These are phyloP conservation scores for Augochlora pura DNA, from an alignment of 1,140 invertebrate species.

Conservation along the genomic window DNA sequence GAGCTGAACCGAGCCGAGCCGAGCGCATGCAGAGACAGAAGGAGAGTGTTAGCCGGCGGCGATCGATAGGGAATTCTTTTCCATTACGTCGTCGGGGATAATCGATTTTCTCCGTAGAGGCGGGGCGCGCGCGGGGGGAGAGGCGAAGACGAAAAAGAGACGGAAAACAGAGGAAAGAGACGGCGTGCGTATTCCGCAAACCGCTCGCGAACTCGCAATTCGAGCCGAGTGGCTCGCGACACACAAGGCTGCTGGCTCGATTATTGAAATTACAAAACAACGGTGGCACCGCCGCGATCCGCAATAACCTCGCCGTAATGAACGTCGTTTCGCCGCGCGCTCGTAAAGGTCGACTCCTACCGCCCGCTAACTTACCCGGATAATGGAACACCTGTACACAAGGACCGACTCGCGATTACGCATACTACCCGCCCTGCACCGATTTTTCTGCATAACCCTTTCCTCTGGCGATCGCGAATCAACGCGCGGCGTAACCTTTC, in stretches of 20 bases:
- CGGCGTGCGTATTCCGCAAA: conserved; percentile 15
- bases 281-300: conserved; percentile 15
- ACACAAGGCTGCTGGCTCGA: conserved; percentile 39
- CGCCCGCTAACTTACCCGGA: background rate
- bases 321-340: conserved; percentile 9
- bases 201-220: background rate
- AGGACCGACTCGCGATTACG: background rate
- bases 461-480: background rate
- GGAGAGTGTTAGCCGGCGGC: conserved; percentile 17
- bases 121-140: background rate
- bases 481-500: too few relatives aligned
- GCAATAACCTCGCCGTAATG: conserved; percentile 35
- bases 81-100: conserved; percentile 49
- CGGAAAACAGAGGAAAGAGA: background rate
- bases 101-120: conserved; percentile 41
- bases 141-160: too few relatives aligned
- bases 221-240: too few relatives aligned
- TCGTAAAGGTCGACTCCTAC: conserved; percentile 5
- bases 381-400: conserved; percentile 28
- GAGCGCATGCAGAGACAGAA: too few relatives aligned
- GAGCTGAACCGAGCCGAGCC: too few relatives aligned
- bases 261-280: conserved; percentile 53
- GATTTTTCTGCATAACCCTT: background rate
- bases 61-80: conserved; percentile 57
- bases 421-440: background rate